Conservation (phyloP, 92 coral and sea anemone species). For the Actinostola sp. region DNA sequence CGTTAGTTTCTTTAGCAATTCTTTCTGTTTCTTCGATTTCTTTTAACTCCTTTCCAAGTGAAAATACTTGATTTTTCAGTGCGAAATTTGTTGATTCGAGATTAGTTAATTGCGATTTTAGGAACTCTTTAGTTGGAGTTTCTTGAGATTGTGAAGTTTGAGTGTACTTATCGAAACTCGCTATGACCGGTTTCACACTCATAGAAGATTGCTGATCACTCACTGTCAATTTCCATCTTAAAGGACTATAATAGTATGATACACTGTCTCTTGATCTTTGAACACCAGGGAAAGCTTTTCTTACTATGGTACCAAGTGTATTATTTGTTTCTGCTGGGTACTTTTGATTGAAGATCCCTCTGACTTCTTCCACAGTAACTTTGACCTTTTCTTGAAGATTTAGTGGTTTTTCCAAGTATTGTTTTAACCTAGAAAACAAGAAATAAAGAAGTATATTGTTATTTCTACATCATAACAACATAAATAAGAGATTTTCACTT, state of each 20-base stretch:
- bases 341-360: conserved; percentile 5
- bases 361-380: conserved; percentile 21
- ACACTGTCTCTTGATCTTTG: conserved; percentile 23
- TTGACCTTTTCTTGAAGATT: not conserved
- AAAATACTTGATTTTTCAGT: not conserved
- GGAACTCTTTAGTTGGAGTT: not conserved
- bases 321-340: conserved; percentile 6
- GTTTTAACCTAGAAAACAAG: not conserved
- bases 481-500: no score
- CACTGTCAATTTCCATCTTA: conserved; percentile 1
- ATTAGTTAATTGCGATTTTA: not conserved
- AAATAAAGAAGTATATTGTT: not conserved
- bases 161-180: not conserved
- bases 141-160: not conserved
- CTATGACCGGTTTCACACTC: not conserved
- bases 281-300: conserved; percentile 19
- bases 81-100: not conserved
- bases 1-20: no score
- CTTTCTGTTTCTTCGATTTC: no score
- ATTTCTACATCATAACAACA: no score
- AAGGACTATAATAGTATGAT: conserved; percentile 7
- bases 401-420: conserved; percentile 10
- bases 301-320: conserved; percentile 10
- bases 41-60: no score
- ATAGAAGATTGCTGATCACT: not conserved